Percentiles rank a stretch among this genome's conserved stretches.
These are phyloP conservation scores for Calameuta pallipes DNA, from an alignment of 2,888 invertebrate genomes.

Conservation along the genomic window DNA sequence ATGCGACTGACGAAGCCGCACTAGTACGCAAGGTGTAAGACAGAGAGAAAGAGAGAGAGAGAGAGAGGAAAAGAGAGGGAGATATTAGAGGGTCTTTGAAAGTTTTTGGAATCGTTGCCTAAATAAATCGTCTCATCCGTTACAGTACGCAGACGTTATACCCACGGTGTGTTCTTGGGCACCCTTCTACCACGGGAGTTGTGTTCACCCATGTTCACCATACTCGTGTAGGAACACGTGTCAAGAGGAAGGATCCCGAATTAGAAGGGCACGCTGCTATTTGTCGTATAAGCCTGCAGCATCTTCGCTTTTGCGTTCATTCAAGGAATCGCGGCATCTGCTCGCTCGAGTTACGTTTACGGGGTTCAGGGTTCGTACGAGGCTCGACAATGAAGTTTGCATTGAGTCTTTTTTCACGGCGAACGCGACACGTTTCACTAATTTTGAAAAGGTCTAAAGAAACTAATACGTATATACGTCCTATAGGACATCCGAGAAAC, in stretches of 20 bases:
- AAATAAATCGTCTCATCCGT: slow-evolving; percentile 26
- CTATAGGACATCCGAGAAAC: no score
- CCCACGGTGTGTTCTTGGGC: neutral
- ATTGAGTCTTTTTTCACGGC: no score
- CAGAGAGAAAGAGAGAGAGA: neutral
- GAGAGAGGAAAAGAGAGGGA: neutral
- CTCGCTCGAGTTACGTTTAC: no score
- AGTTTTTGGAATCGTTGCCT: slow-evolving; percentile 27
- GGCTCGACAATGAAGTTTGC: no score
- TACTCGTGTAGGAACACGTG: slow-evolving; percentile 5
- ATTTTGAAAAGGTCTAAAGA: no score
- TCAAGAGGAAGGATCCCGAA: slow-evolving; percentile 29
- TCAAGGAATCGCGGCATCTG: slow-evolving; percentile 31
- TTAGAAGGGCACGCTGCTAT: slow-evolving; percentile 21
- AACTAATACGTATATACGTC: no score
- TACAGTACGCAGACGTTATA: slow-evolving; percentile 12
- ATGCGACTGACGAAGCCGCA: neutral
- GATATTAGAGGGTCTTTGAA: neutral
- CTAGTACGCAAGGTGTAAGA: slow-evolving; percentile 1
- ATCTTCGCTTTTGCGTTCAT: slow-evolving; percentile 20
- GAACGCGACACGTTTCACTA: no score
- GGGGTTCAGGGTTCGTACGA: no score
- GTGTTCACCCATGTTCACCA: slow-evolving; percentile 14
- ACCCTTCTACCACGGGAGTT: slow-evolving; percentile 24
- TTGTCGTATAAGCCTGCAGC: slow-evolving; percentile 9